Evolutionary conservation across 2,797 vertebrate genomes (phyloP).

Genomic region (Hybognathus amarus): DNA sequence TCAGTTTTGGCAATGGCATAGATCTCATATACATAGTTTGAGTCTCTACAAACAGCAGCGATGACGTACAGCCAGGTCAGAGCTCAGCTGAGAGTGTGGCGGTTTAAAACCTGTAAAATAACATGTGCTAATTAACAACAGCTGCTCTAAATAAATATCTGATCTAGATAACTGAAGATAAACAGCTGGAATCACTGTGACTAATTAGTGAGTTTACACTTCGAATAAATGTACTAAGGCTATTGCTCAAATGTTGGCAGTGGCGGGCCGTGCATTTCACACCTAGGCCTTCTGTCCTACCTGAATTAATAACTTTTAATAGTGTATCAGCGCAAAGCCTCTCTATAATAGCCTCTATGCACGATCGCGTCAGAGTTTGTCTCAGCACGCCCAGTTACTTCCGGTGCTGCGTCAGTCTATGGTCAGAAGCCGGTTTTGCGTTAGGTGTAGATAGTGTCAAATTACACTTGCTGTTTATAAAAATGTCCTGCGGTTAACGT

Average conservation of each 20-base stretch:
- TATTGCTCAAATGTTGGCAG: neutral
- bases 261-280: too few relatives aligned
- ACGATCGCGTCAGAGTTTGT: too few relatives aligned
- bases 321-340: too few relatives aligned
- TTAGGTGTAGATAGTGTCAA: too few relatives aligned
- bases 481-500: too few relatives aligned
- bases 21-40: conserved; percentile 63
- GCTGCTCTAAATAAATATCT: neutral
- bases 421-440: too few relatives aligned
- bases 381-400: too few relatives aligned
- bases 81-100: conserved; percentile 4
- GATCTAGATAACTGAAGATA: neutral
- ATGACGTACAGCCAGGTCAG: conserved; percentile 3
- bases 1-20: conserved; percentile 52
- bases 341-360: too few relatives aligned
- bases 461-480: too few relatives aligned
- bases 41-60: conserved; percentile 29
- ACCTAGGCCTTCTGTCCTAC: too few relatives aligned
- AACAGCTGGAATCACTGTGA: neutral
- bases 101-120: neutral
- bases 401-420: too few relatives aligned
- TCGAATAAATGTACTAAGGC: neutral
- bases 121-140: neutral
- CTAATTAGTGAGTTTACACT: neutral
- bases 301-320: too few relatives aligned